phyloP scores from a whole-genome alignment of 2,888 invertebrate genomes.

The Conus canariensis region DNA sequence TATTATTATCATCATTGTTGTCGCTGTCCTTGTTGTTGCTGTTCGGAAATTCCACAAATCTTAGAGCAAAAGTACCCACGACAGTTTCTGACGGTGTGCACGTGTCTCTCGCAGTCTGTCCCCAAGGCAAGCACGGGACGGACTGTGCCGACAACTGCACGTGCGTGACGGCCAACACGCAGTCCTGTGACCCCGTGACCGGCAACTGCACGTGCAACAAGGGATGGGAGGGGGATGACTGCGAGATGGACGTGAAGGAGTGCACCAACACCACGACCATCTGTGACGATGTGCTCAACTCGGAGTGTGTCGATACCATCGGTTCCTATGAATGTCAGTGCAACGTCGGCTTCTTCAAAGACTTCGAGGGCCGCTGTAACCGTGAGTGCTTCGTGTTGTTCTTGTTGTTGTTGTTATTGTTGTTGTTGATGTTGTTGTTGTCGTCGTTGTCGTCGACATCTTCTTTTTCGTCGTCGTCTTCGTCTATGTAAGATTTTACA shows the following conservation, averaged over 20 bases:
- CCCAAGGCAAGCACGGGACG: background rate
- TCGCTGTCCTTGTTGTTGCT: too few relatives aligned
- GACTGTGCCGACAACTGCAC: background rate
- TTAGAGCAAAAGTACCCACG: too few relatives aligned
- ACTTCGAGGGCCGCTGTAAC: background rate
- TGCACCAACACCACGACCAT: background rate
- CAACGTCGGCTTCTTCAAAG: background rate
- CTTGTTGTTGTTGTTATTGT: background rate
- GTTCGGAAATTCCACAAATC: too few relatives aligned
- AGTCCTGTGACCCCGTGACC: background rate
- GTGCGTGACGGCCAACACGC: background rate
- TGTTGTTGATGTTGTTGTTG: background rate
- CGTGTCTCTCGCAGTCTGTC: background rate
- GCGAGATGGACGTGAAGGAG: background rate
- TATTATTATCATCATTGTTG: too few relatives aligned
- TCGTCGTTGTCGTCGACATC: background rate
- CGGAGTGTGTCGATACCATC: background rate
- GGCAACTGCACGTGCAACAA: background rate
- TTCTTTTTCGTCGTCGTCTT: background rate
- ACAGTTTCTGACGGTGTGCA: too few relatives aligned
- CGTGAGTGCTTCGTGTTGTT: background rate
- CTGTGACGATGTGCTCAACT: background rate
- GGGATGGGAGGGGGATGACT: background rate
- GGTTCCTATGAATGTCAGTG: background rate
- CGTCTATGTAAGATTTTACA: background rate